Base-by-base conservation (phyloP, 1,140 invertebrate genomes). In the Ostrea denselamellosa region DNA sequence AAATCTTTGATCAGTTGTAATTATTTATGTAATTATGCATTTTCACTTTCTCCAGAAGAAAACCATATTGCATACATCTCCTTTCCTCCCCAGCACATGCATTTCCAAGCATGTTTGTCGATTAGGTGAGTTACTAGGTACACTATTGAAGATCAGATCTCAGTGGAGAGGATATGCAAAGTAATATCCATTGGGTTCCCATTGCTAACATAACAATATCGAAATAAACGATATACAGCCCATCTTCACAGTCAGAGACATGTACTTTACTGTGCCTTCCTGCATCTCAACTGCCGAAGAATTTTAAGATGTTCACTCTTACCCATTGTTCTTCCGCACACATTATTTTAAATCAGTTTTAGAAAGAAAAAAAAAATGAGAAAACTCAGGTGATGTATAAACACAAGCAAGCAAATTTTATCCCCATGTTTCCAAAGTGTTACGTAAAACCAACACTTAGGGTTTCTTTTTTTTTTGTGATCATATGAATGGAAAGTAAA, bases 401-500 rank as follows among this genome's bases (percentile, higher is more conserved):
- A 77, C 28, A 77, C 25, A 34, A 77, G 9, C 68, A 28, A 28
- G 28, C 68, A 77, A 77, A 77, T 77, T 77, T 77, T 77, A 77
- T 77, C 68, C 68, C 28, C 8, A 1, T 34, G 22, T 77, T 77
- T 77, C 28, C 28, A 3, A 4, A 77, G 68, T 2, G 25, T 77
- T 77, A 77, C 68, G 68, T 77, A 77, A 77, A 77, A 22, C 25
- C 28, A 17, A 17, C 22, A 71, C 8, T 34, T 14, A 34, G 28
- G 14, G 12, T n/a, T 14, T 14, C 0, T 34, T 34, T 34, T 25
- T n/a, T 62, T 34, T 71, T 34, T 8, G 68, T 77, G 22, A 28
- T 77, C 58, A 62, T 77, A 77, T 77, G 68, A 77, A 77, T 77
- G 68, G 68, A 77, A 77, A 77, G 68, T 28, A 77, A 77, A 10